These are phyloP conservation scores for Peromyscus maniculatus DNA, from an alignment of 2,113 vertebrate species.

Conservation along the genomic window DNA sequence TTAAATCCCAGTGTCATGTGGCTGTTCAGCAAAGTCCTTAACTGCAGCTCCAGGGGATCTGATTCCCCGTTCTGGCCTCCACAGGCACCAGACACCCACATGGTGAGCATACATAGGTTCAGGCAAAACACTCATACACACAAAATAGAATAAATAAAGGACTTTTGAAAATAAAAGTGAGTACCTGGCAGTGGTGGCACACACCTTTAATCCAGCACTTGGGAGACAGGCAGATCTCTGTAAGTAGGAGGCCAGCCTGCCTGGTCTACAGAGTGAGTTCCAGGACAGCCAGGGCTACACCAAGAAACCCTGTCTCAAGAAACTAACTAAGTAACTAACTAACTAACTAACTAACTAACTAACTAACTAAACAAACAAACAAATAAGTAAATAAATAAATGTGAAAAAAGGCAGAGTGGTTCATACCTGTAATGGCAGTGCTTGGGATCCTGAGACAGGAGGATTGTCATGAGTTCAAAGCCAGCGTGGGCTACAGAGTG, in stretches of 20 bases:
- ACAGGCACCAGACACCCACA: neutral
- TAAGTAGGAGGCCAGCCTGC: neutral
- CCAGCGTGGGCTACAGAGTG: neutral
- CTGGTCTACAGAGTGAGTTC: neutral
- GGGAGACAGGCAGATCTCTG: neutral
- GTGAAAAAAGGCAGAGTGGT: neutral
- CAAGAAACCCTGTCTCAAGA: neutral
- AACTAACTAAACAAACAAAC: too few relatives aligned
- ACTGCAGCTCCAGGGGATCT: neutral
- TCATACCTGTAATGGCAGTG: neutral
- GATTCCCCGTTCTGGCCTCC: neutral
- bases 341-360: too few relatives aligned
- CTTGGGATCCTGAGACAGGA: neutral
- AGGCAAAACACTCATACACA: neutral
- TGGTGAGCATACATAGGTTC: neutral
- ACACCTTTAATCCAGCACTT: neutral
- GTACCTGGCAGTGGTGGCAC: neutral
- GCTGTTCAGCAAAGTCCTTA: neutral
- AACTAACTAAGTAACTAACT: neutral
- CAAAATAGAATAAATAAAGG: neutral
- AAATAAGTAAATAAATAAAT: neutral
- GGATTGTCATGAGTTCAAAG: neutral
- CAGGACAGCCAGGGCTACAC: neutral
- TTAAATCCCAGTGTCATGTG: neutral
- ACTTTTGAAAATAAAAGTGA: neutral